A percentile compares a stretch with the other conserved stretches of the same genome.
Evolutionary conservation across 2,888 invertebrate genomes (phyloP).

Genomic region (Dilophus febrilis): DNA sequence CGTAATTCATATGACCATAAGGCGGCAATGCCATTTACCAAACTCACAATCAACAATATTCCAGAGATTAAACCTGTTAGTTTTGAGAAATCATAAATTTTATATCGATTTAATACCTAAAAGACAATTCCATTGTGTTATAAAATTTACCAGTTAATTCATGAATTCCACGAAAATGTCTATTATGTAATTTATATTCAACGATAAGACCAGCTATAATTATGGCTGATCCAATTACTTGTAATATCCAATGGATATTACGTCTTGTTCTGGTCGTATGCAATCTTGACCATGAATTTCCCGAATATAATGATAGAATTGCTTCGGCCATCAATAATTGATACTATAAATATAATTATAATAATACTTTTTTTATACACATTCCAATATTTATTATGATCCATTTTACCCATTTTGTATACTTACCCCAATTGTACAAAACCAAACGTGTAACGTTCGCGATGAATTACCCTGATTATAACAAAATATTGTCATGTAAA

Average conservation of each 20-base stretch:
- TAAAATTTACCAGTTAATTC: not conserved
- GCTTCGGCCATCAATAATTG: constrained; percentile 35
- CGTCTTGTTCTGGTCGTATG: constrained; percentile 29
- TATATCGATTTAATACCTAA: too few relatives aligned
- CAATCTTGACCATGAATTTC: constrained; percentile 35
- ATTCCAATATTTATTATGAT: not conserved
- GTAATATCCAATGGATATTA: constrained; percentile 36
- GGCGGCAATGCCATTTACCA: constrained; percentile 1
- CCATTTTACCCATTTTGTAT: not conserved
- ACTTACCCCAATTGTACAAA: constrained; percentile 4
- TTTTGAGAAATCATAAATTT: too few relatives aligned
- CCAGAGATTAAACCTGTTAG: not conserved
- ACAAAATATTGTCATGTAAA: not conserved
- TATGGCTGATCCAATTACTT: constrained; percentile 33
- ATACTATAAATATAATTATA: constrained; percentile 25
- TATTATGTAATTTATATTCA: not conserved
- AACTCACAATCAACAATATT: not conserved
- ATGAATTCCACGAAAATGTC: not conserved
- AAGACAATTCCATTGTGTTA: too few relatives aligned
- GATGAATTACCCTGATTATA: not conserved
- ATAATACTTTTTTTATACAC: not conserved
- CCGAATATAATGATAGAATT: constrained; percentile 31
- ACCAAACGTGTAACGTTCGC: not conserved
- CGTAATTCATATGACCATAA: not conserved
- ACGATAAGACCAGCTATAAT: constrained; percentile 31